Evolutionary conservation across 2,113 vertebrate genomes (phyloP), one percentile per base, ranked within the genome.

Genomic region (Boleophthalmus pectinirostris): DNA sequence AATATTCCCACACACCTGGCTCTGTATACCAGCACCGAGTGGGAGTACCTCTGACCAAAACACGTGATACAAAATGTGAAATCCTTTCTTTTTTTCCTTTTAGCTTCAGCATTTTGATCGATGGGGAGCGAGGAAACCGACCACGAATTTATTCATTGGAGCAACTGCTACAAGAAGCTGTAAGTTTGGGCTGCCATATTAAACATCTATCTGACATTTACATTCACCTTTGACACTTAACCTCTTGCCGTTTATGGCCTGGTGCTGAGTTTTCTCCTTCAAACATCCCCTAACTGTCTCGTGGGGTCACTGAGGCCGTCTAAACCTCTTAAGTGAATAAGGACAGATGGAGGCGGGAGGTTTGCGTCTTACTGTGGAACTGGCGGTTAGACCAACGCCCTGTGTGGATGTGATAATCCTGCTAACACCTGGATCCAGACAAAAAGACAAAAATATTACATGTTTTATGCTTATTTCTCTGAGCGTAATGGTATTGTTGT

Each of bases 121-220:
- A 98, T 46, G 97, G 97, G 0, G 97, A 98, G 90, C 90, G 97
- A 85, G 96, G 96, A 82, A 96, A 97, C 91, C 94, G 96, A 57
- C 95, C 95, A 75, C 94, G 95, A 60, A 94, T 98, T 91, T 98
- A 98, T 90, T 98, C 97, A 0, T 88, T 95, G 93, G 96, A 97
- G 89, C 97, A 98, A 87, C 94, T 98, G 85, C 92, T 98, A 69
- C 95, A 96, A 93, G 96, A 97, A 92, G 97, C 96, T 54, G 97
- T 98, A 89, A 97, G 97, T 87, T 91, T 77, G 75, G 53, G 70
- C 45, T 5, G 16, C 43, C 78, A 56, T 58, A 81, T 60, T 73
- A 71, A 79, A 81, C 20, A 54, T 38, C 72, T 73, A 23, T 63
- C 73, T 69, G 60, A 64, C 70, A 57, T 54, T 70, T 53, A 47